Evolutionary conservation across 2,113 vertebrate genomes (phyloP), one percentile per base, ranked within the genome.

Genomic region (Myotis brandtii): DNA sequence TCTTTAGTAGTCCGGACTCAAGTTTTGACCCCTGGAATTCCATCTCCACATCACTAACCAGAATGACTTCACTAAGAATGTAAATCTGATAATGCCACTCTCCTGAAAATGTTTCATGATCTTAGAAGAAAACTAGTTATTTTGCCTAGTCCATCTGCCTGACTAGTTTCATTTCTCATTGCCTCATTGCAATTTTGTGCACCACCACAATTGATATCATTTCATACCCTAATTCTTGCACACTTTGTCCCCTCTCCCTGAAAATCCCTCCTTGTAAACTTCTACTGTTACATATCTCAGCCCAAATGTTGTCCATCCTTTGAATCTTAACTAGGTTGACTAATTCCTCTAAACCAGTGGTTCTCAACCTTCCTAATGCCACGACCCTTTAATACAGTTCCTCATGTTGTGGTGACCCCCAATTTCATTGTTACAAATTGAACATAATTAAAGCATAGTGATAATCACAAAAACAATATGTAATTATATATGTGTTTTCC

Each of bases 301-400:
- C 30, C 52, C 23, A 66, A 82, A 67, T 92, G 17, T 37, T 64
- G 6, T 17, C 23, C 5, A 56, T 80, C 43, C 48, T 94, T 89
- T 83, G 25, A 94, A 10, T 86, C 59, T 83, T 72, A 89, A 77
- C 20, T n/a, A 90, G n/a, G 25, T 79, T 75, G 59, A 90, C n/a
- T 67, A 72, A 56, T 23, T 67, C 27, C 34, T 62, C 20, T 2
- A 81, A 83, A 67, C 4, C 43, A 43, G 43, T 43, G 43, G 43
- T 43, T 43, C 43, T 43, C 43, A 43, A 43, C 43, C 43, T 43
- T 43, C 43, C 43, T 43, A 43, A 43, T 43, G 43, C 43, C 43
- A 7, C 40, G 1, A 43, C 43, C 43, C 40, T 40, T 40, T 40
- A 40, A 40, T 40, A 40, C 40, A 40, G 40, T 40, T 40, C 40